A percentile compares a stretch with the other conserved stretches of the same genome.
Conservation (phyloP, 1,140 invertebrate species). For the Saccostrea cuccullata region DNA sequence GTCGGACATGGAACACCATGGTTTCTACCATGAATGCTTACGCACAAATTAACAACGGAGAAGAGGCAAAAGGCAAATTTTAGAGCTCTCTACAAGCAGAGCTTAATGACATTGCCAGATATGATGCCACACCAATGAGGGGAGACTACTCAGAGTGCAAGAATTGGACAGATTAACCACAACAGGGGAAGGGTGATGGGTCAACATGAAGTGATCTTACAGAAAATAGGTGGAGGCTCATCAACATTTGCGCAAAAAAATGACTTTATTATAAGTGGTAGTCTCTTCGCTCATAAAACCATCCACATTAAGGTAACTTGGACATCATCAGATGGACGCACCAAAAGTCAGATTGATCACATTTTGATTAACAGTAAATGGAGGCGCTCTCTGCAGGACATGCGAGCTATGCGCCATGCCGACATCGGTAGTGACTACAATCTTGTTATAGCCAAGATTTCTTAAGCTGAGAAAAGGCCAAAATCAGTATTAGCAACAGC, state of each 20-base stretch:
- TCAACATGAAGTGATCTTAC: conserved; percentile 50
- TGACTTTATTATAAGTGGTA: conserved; percentile 47
- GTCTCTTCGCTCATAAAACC: conserved; percentile 56
- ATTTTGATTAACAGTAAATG: conserved; percentile 57
- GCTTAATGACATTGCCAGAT: conserved; percentile 35
- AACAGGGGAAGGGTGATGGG: conserved; percentile 59
- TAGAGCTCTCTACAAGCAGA: conserved; percentile 43
- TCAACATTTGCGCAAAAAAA: conserved; percentile 52
- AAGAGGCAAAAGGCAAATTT: conserved; percentile 55
- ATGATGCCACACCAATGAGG: conserved; percentile 71
- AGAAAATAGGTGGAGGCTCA: conserved; percentile 48
- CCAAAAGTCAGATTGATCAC: conserved; percentile 59
- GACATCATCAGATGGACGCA: conserved; percentile 45
- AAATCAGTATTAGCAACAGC: background rate
- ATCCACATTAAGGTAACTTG: conserved; percentile 52
- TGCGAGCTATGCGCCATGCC: conserved; percentile 31
- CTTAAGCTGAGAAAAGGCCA: conserved; percentile 39
- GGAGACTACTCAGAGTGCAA: conserved; percentile 70
- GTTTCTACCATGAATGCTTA: conserved; percentile 35
- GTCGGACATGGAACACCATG: conserved; percentile 21
- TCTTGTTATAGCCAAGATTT: conserved; percentile 43
- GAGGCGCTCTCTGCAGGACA: conserved; percentile 51
- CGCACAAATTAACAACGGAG: conserved; percentile 39
- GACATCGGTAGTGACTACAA: conserved; percentile 56
- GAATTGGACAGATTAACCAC: conserved; percentile 38